phyloP scores from a whole-genome alignment of 2,888 invertebrate genomes.

The Idaea dimidiata region DNA sequence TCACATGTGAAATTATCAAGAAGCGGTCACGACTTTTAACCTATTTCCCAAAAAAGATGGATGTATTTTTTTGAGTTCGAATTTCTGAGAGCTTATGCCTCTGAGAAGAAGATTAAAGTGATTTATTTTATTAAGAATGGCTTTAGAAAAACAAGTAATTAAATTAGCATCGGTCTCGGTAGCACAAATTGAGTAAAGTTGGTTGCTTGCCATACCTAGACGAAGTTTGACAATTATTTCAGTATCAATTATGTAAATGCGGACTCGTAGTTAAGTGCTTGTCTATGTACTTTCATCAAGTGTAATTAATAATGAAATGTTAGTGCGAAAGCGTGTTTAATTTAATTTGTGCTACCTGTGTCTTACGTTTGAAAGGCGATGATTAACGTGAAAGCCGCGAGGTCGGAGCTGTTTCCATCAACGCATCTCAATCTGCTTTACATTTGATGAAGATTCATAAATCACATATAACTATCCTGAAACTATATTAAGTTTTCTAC shows the following conservation, averaged over 20 bases:
- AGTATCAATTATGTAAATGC: slow-evolving; percentile 24
- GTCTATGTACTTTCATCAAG: slow-evolving; percentile 26
- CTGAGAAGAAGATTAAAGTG: too few species aligned
- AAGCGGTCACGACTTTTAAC: too few species aligned
- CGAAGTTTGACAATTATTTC: slow-evolving; percentile 23
- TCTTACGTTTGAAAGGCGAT: slow-evolving; percentile 60
- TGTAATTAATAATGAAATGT: slow-evolving; percentile 58
- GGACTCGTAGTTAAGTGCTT: slow-evolving; percentile 23
- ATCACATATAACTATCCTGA: not conserved
- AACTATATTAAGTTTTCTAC: not conserved
- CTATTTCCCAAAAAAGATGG: too few species aligned
- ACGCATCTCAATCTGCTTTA: slow-evolving; percentile 41
- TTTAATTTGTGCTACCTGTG: slow-evolving; percentile 60
- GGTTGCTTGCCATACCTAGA: slow-evolving; percentile 13
- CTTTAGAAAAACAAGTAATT: slow-evolving; percentile 12
- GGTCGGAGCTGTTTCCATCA: slow-evolving; percentile 39
- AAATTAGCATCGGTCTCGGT: slow-evolving; percentile 20
- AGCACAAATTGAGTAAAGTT: slow-evolving; percentile 21
- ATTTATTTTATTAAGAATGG: not conserved
- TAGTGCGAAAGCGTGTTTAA: slow-evolving; percentile 65
- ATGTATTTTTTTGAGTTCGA: too few species aligned
- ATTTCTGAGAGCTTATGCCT: too few species aligned
- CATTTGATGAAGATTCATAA: slow-evolving; percentile 9
- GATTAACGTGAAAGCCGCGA: slow-evolving; percentile 63
- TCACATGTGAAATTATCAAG: too few species aligned